These are phyloP conservation scores for Leptosomus discolor DNA, from an alignment of 2,113 vertebrate genomes.

Conservation along the genomic window DNA sequence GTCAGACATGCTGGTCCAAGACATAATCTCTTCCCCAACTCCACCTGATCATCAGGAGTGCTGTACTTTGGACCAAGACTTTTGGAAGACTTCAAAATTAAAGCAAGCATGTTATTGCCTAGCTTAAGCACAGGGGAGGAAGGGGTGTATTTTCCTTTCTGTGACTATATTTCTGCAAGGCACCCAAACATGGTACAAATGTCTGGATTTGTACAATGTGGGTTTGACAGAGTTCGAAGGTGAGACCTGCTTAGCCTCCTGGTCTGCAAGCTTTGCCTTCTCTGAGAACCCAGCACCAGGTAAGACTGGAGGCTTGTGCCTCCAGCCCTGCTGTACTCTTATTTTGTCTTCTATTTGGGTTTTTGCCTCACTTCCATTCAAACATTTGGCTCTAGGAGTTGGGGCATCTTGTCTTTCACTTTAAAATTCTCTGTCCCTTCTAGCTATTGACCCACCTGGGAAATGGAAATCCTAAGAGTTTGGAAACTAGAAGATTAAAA, in stretches of 20 bases:
- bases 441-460: not conserved
- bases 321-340: not conserved
- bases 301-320: not conserved
- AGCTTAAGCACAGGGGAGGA: not conserved
- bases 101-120: not conserved
- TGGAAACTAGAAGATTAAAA: not conserved
- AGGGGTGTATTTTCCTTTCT: not conserved
- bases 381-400: not conserved
- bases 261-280: not conserved
- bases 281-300: not conserved
- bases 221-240: not conserved
- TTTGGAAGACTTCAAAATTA: not conserved
- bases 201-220: not conserved
- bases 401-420: not conserved
- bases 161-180: not conserved
- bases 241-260: not conserved
- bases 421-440: not conserved
- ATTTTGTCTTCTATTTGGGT: not conserved
- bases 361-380: not conserved
- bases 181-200: rapidly evolving
- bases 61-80: not conserved
- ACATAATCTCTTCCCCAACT: not conserved
- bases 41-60: not conserved
- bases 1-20: not conserved
- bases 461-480: not conserved